A percentile compares a stretch with the other conserved stretches of the same genome.
Evolutionary conservation across 2,113 vertebrate genomes (phyloP).

Genomic region (Carassius carassius): DNA sequence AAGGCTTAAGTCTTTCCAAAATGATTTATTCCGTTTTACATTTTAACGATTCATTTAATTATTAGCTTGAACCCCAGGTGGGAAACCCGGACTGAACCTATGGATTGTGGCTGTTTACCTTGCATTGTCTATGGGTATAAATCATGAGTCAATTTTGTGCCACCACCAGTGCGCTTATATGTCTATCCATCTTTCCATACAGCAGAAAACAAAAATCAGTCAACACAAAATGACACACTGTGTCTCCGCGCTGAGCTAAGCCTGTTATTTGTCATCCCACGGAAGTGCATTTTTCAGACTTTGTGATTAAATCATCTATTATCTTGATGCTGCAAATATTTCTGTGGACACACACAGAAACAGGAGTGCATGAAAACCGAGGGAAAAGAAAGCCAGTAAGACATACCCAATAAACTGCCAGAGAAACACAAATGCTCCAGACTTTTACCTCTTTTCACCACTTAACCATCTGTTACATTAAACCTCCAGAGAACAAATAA

Average conservation of each 20-base stretch:
- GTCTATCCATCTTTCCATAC: conserved; percentile 18
- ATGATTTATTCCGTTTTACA: background rate
- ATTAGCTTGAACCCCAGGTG: background rate
- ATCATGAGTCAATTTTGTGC: background rate
- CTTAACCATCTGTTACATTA: background rate
- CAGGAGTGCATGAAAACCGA: background rate
- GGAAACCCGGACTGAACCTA: background rate
- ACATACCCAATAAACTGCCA: background rate
- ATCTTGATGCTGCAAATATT: background rate
- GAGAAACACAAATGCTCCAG: conserved; percentile 5
- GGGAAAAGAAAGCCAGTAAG: background rate
- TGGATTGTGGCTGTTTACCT: background rate
- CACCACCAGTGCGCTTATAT: background rate
- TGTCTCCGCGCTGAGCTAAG: background rate
- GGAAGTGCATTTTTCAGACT: background rate
- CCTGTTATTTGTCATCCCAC: background rate
- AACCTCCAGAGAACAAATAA: background rate
- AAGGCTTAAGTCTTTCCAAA: too few relatives aligned
- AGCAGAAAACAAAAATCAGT: background rate
- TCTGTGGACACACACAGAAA: background rate
- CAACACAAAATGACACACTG: background rate
- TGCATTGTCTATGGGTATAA: background rate
- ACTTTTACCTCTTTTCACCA: background rate
- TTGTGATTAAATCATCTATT: conserved; percentile 11
- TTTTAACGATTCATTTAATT: background rate